These are phyloP conservation scores for Diorhabda elongata DNA, from an alignment of 1,140 invertebrate genomes.

Conservation along the genomic window DNA sequence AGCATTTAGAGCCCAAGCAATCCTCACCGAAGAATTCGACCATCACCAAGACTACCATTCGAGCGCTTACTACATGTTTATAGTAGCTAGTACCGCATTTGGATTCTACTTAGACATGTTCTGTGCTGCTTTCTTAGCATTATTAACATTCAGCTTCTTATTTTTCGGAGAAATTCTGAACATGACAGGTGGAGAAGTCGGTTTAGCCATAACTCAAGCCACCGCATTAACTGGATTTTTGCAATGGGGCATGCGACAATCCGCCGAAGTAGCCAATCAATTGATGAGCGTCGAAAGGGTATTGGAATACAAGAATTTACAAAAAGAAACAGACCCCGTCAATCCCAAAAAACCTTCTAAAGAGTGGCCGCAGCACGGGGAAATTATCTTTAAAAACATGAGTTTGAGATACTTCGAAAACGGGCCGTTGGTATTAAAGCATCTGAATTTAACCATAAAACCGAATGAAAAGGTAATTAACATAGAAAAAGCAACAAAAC, in stretches of 20 bases:
- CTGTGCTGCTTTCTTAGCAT: constrained; percentile 25
- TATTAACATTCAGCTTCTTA: not conserved
- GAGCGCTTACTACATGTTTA: constrained; percentile 61
- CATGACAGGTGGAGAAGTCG: constrained; percentile 52
- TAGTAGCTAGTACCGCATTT: constrained; percentile 28
- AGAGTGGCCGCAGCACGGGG: constrained; percentile 47
- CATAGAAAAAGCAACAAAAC: not conserved
- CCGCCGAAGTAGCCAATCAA: constrained; percentile 72
- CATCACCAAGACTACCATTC: constrained; percentile 60
- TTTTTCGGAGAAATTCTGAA: constrained; percentile 24
- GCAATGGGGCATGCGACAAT: constrained; percentile 68
- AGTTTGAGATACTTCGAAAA: constrained; percentile 53
- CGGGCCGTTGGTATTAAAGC: constrained; percentile 55
- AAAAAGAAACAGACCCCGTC: constrained; percentile 55
- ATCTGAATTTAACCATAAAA: constrained; percentile 56
- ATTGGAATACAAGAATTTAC: constrained; percentile 65
- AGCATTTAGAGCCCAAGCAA: constrained; percentile 62
- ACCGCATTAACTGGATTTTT: constrained; percentile 54
- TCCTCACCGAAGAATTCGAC: constrained; percentile 70
- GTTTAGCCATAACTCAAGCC: constrained; percentile 55
- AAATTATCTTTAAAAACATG: constrained; percentile 50
- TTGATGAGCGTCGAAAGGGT: constrained; percentile 76
- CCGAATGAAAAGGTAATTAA: constrained; percentile 67
- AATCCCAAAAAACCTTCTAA: constrained; percentile 40
- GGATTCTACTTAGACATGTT: constrained; percentile 29